phyloP scores from a whole-genome alignment of 2,113 vertebrate genomes.

The Pseudopodoces humilis region DNA sequence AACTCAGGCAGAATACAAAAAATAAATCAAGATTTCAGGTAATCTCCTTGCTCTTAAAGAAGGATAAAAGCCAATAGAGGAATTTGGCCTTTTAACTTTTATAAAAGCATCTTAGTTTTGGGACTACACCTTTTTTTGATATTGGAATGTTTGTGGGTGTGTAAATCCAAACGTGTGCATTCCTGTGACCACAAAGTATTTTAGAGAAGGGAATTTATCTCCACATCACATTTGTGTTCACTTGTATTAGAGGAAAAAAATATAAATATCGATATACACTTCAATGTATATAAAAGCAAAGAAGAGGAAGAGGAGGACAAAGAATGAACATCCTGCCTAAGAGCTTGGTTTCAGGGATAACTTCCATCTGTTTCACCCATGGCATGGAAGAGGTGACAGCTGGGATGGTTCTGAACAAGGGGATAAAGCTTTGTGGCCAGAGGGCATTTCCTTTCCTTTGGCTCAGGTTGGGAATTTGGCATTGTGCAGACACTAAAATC shows the following conservation, averaged over 20 bases:
- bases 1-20: constrained; percentile 64
- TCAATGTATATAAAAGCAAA: background rate
- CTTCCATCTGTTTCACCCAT: background rate
- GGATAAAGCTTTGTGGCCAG: background rate
- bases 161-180: background rate
- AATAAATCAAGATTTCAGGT: constrained; percentile 56
- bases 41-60: constrained; percentile 56
- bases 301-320: background rate
- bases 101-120: constrained; percentile 43
- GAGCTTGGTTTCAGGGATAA: background rate
- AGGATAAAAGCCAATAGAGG: constrained; percentile 65
- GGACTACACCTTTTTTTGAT: background rate
- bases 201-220: constrained; percentile 26
- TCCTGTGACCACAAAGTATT: constrained; percentile 42
- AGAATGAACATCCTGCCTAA: background rate
- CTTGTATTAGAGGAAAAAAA: constrained; percentile 18
- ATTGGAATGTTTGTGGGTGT: constrained; percentile 28
- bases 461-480: background rate
- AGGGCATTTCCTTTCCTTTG: background rate
- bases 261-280: background rate
- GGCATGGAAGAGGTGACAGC: background rate
- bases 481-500: background rate
- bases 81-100: constrained; percentile 61
- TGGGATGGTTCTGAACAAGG: background rate
- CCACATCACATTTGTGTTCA: constrained; percentile 45